These are phyloP conservation scores for Spatulosminthurus flaviceps DNA, from an alignment of 2,888 invertebrate genomes.

Conservation along the genomic window DNA sequence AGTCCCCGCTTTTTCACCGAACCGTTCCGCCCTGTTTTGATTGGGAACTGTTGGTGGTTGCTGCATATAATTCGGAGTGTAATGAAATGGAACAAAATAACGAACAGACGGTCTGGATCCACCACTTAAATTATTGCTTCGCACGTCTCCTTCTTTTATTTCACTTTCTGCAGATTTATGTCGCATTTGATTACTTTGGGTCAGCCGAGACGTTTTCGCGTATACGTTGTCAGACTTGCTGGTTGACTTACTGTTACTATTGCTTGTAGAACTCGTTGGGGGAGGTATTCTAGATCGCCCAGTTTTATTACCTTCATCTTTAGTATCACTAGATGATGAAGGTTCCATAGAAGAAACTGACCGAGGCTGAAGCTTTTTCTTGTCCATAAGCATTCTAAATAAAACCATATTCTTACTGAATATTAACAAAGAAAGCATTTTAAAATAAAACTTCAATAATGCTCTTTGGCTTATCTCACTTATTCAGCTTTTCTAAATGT, in stretches of 20 bases:
- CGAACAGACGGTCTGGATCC: slow-evolving; percentile 21
- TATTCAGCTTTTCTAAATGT: slow-evolving; percentile 45
- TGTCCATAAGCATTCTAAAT: neutral
- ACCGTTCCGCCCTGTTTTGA: neutral
- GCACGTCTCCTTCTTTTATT: neutral
- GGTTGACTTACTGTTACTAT: neutral
- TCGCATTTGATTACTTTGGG: neutral
- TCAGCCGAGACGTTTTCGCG: neutral
- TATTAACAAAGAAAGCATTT: neutral
- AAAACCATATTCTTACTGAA: neutral
- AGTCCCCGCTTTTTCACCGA: too few relatives aligned
- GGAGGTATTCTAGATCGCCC: neutral
- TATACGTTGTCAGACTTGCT: neutral
- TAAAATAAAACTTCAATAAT: neutral
- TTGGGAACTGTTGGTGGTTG: neutral
- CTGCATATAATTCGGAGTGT: neutral
- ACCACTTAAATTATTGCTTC: neutral
- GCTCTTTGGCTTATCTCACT: slow-evolving; percentile 12
- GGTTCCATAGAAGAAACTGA: neutral
- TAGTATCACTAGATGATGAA: neutral
- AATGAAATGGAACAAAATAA: slow-evolving; percentile 39
- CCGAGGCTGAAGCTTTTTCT: neutral
- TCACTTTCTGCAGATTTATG: neutral
- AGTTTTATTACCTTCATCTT: neutral
- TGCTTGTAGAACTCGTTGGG: neutral